Base-by-base conservation (phyloP, 2,797 vertebrate species). In the Sphenopsis melanotis region DNA sequence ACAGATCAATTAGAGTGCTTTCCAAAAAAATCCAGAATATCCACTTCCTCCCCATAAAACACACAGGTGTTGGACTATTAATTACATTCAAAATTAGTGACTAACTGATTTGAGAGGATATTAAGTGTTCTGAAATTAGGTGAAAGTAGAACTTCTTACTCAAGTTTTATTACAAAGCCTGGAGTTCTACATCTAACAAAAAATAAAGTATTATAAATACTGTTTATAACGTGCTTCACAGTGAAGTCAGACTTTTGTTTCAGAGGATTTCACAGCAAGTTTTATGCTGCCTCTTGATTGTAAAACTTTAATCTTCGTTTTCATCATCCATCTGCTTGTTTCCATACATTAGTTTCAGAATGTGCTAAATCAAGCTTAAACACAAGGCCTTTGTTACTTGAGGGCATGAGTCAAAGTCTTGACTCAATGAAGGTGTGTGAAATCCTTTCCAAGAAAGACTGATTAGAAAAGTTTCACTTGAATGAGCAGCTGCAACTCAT, bases 281-380 rank as follows among this genome's bases (percentile, higher is more conserved):
- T 90, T 84, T 88, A 47, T 57, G 61, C 37, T 50, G 42, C 53
- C 15, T 27, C 66, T 87, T 1, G 8, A 70, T 81, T 93, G 70
- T 80, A 91, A 87, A 91, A 94, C 94, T 89, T 90, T 90, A 93
- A 93, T 96, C 87, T 91, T 93, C 2, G 0, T 96, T 95, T 95
- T 92, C 94, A 71, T 94, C 94, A 85, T 90, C 89, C 92, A 87
- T 92, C 93, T 95, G 95, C 89, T 94, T 92, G 90, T 92, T 91
- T 81, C 72, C 69, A 75, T 95, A 86, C 11, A 2, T 96, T 94
- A 88, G 72, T 92, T 83, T 89, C 61, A 87, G 81, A 97, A 94
- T 89, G 91, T 89, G 95, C 90, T 94, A 93, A 96, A 95, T 97
- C 90, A 95, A 96, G 95, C 87, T 94, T 93, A 85, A 94, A 95